phyloP scores from a whole-genome alignment of 92 coral and sea anemone genomes.

The Zoanthus sociatus region DNA sequence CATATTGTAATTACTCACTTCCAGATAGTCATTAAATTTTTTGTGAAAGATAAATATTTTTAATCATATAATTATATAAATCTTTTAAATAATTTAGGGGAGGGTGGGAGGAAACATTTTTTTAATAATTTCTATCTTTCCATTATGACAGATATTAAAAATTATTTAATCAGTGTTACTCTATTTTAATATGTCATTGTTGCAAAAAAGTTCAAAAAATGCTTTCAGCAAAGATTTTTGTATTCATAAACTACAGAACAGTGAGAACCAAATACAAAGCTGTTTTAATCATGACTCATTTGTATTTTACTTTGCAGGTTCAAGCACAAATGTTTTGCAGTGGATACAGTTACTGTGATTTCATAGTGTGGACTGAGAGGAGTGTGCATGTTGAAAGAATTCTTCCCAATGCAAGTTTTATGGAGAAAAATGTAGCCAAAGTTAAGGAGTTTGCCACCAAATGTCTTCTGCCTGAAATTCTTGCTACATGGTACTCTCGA shows the following conservation, averaged over 20 bases:
- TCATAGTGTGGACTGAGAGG: conserved; percentile 20
- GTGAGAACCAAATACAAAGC: conserved; percentile 14
- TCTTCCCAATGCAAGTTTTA: not conserved
- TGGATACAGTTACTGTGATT: conserved; percentile 18
- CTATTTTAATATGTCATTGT: not conserved
- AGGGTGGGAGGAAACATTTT: not conserved
- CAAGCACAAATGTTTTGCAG: conserved; percentile 7
- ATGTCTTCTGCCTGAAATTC: conserved; percentile 16
- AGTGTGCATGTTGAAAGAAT: conserved; percentile 9
- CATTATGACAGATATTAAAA: not conserved
- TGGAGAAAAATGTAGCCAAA: conserved; percentile 6
- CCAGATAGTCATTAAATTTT: not conserved
- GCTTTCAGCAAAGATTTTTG: conserved; percentile 3
- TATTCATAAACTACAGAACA: not conserved
- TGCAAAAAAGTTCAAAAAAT: conserved; percentile 3
- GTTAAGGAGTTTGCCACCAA: conserved; percentile 12
- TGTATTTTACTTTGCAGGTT: conserved; percentile 11
- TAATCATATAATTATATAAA: not conserved
- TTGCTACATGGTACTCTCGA: conserved; percentile 20
- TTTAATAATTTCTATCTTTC: not conserved
- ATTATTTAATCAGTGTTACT: not conserved
- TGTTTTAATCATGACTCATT: not conserved
- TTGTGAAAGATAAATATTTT: not conserved
- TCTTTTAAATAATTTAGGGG: not conserved
- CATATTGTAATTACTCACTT: not conserved